Evolutionary conservation across 1,140 invertebrate species (phyloP).

Genomic region (Dinoponera quadriceps): DNA sequence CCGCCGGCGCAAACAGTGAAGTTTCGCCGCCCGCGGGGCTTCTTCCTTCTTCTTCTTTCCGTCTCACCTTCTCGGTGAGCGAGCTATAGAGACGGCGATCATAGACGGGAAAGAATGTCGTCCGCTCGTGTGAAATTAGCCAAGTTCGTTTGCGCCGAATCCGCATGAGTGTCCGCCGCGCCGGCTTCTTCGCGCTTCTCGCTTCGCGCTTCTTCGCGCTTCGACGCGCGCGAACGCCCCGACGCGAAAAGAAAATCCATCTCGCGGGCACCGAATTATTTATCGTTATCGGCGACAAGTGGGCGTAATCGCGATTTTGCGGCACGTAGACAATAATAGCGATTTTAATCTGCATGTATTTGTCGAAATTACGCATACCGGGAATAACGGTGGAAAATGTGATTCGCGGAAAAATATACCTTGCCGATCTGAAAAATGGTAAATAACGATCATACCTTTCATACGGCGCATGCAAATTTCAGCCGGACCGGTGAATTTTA

Average conservation of each 20-base stretch:
- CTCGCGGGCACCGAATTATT: too few relatives aligned
- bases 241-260: too few relatives aligned
- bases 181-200: too few relatives aligned
- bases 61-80: background rate
- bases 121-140: slow-evolving; percentile 27
- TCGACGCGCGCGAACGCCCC: too few relatives aligned
- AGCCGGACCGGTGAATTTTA: slow-evolving; percentile 19
- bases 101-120: background rate
- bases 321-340: slow-evolving; percentile 19
- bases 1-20: background rate
- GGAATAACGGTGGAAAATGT: slow-evolving; percentile 18
- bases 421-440: slow-evolving; percentile 16
- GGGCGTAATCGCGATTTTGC: background rate
- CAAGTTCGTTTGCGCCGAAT: background rate
- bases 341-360: slow-evolving; percentile 7
- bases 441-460: slow-evolving; percentile 24
- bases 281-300: background rate
- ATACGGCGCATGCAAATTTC: slow-evolving; percentile 12
- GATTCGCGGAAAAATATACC: slow-evolving; percentile 18
- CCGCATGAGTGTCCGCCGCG: too few relatives aligned
- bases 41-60: background rate
- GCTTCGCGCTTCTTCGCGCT: too few relatives aligned
- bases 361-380: background rate
- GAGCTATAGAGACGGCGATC: background rate
- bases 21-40: slow-evolving; percentile 12